Evolutionary conservation across 2,797 vertebrate genomes (phyloP).

Genomic region (Argya squamiceps): DNA sequence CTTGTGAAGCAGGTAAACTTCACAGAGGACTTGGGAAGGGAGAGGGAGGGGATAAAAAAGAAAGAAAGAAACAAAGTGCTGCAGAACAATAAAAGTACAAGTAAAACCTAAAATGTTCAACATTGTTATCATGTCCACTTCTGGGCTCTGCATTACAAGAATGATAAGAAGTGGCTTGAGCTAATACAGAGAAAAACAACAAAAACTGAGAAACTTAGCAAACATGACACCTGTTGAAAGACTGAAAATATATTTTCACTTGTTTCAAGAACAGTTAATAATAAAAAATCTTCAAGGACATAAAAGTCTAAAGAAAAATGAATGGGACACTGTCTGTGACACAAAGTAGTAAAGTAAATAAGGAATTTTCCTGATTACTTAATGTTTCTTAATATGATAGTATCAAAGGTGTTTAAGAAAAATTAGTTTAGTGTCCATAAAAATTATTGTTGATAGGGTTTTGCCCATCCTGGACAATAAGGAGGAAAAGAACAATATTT

Average conservation of each 20-base stretch:
- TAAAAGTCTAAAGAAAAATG: not conserved
- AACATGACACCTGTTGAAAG: not conserved
- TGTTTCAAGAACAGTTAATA: not conserved
- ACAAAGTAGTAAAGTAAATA: not conserved
- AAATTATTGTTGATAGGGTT: not conserved
- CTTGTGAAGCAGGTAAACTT: not conserved
- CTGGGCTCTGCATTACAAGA: not conserved
- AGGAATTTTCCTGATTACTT: not conserved
- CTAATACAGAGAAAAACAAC: not conserved
- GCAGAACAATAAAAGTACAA: not conserved
- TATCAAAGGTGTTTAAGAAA: not conserved
- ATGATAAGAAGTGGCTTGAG: not conserved
- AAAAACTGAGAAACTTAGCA: not conserved
- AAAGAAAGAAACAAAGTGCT: rapidly evolving
- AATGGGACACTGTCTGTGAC: not conserved
- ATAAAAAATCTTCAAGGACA: not conserved
- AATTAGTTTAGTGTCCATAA: not conserved
- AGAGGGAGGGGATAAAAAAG: not conserved
- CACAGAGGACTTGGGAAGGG: not conserved
- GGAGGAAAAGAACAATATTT: not conserved
- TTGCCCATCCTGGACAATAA: not conserved
- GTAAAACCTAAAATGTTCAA: rapidly evolving
- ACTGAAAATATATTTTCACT: not conserved
- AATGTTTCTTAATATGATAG: not conserved
- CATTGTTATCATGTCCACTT: not conserved